Conservation (phyloP, 2,113 vertebrate species). For the Dasyurus viverrinus region DNA sequence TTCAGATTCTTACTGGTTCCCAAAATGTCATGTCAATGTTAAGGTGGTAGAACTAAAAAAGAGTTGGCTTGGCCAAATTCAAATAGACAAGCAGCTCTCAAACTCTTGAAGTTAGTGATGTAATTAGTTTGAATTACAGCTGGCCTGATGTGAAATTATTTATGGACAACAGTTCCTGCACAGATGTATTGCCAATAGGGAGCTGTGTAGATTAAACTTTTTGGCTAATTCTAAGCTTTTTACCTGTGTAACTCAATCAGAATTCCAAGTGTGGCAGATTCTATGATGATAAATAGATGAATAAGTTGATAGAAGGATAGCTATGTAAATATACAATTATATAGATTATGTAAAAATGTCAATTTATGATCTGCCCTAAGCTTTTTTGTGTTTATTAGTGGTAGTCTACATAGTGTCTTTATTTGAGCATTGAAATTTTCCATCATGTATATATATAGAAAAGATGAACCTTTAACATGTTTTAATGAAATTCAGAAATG, state of each 20-base stretch:
- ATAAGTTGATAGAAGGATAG: slow-evolving; percentile 33
- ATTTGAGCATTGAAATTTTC: not conserved
- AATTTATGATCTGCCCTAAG: slow-evolving; percentile 40
- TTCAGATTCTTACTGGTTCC: slow-evolving; percentile 4
- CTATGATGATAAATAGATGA: slow-evolving; percentile 68
- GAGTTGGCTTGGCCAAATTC: not conserved
- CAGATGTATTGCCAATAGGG: slow-evolving; percentile 61
- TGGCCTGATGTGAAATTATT: slow-evolving; percentile 56
- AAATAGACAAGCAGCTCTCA: not conserved
- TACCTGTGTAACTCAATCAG: slow-evolving; percentile 73
- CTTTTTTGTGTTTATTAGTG: slow-evolving; percentile 8
- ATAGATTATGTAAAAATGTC: slow-evolving; percentile 52
- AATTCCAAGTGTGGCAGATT: slow-evolving; percentile 65
- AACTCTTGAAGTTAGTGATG: slow-evolving; percentile 26
- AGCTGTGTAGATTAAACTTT: slow-evolving; percentile 67
- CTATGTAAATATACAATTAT: slow-evolving; percentile 51
- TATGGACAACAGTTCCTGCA: slow-evolving; percentile 49
- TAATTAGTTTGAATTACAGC: slow-evolving; percentile 21
- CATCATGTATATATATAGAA: not conserved
- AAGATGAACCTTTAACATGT: not conserved
- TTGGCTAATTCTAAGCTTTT: slow-evolving; percentile 66
- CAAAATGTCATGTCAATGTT: not conserved
- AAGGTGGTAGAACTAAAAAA: not conserved
- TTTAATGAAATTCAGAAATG: not conserved
- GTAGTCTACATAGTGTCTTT: not conserved